Percentiles rank a stretch among this genome's conserved stretches.
These are phyloP conservation scores for Aspiorhynchus laticeps DNA, from an alignment of 2,113 vertebrate species.

Conservation along the genomic window DNA sequence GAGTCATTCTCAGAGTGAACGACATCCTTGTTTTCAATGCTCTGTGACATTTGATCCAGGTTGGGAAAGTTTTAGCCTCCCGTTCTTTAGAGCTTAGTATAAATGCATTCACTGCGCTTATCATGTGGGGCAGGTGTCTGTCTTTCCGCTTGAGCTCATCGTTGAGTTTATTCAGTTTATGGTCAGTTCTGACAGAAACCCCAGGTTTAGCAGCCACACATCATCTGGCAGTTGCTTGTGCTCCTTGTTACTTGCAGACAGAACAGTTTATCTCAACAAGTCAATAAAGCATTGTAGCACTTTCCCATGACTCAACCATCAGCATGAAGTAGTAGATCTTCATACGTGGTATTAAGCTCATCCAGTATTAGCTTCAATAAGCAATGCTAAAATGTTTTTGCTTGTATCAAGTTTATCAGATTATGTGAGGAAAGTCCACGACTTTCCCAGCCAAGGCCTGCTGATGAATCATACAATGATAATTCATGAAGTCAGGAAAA, in stretches of 20 bases:
- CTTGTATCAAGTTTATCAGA: slow-evolving; percentile 34
- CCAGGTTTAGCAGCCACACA: slow-evolving; percentile 34
- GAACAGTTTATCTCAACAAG: slow-evolving; percentile 46
- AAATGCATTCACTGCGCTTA: slow-evolving; percentile 39
- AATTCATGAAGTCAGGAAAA: background rate
- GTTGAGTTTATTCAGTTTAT: slow-evolving; percentile 38
- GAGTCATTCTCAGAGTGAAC: slow-evolving; percentile 46
- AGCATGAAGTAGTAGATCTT: slow-evolving; percentile 43
- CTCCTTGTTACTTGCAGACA: slow-evolving; percentile 37
- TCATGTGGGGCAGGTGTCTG: slow-evolving; percentile 33
- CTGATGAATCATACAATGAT: slow-evolving; percentile 1
- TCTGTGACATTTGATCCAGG: slow-evolving; percentile 34
- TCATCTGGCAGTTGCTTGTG: slow-evolving; percentile 45
- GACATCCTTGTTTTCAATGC: slow-evolving; percentile 38
- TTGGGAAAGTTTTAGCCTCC: slow-evolving; percentile 22
- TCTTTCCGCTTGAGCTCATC: slow-evolving; percentile 40
- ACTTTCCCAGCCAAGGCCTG: background rate
- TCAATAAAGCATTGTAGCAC: slow-evolving; percentile 26
- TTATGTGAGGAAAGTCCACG: background rate
- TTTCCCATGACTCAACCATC: slow-evolving; percentile 35
- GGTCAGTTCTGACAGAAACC: slow-evolving; percentile 47
- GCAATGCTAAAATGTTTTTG: background rate
- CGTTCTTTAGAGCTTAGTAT: slow-evolving; percentile 42
- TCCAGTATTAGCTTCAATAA: slow-evolving; percentile 48
- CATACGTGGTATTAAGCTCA: slow-evolving; percentile 37